Percentiles rank a stretch among this genome's conserved stretches.
These are phyloP conservation scores for Thunnus thynnus DNA, from an alignment of 2,113 vertebrate species.

Conservation along the genomic window DNA sequence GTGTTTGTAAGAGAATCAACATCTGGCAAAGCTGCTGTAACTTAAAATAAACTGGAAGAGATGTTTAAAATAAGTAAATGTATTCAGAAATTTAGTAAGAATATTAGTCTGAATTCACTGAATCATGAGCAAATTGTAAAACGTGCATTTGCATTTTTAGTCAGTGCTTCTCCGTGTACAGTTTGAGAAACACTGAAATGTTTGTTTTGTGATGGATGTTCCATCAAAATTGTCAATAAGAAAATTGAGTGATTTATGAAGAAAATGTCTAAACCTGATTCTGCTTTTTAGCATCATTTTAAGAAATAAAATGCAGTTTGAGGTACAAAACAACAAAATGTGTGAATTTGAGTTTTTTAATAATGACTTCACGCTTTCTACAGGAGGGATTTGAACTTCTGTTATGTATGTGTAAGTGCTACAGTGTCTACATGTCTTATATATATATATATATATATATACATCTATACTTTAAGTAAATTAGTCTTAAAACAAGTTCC, in stretches of 20 bases:
- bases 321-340: not conserved
- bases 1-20: not conserved
- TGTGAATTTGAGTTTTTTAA: not conserved
- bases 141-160: slow-evolving; percentile 1
- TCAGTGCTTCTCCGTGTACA: slow-evolving; percentile 61
- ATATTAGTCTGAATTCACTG: not conserved
- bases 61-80: slow-evolving; percentile 21
- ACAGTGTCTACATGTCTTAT: too few relatives aligned
- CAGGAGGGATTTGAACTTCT: too few relatives aligned
- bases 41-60: not conserved
- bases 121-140: slow-evolving; percentile 18
- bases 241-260: not conserved
- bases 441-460: too few relatives aligned
- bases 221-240: slow-evolving; percentile 58
- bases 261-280: too few relatives aligned
- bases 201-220: slow-evolving; percentile 56
- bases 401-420: too few relatives aligned
- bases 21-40: not conserved
- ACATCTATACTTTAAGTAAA: too few relatives aligned
- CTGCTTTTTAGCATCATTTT: too few relatives aligned
- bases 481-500: not conserved
- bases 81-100: slow-evolving; percentile 11
- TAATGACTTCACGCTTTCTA: not conserved
- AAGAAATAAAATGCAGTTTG: too few relatives aligned
- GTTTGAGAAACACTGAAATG: slow-evolving; percentile 47